A percentile compares a stretch with the other conserved stretches of the same genome.
These are phyloP conservation scores for Phrixothrix hirtus DNA, from an alignment of 2,888 invertebrate genomes.

Conservation along the genomic window DNA sequence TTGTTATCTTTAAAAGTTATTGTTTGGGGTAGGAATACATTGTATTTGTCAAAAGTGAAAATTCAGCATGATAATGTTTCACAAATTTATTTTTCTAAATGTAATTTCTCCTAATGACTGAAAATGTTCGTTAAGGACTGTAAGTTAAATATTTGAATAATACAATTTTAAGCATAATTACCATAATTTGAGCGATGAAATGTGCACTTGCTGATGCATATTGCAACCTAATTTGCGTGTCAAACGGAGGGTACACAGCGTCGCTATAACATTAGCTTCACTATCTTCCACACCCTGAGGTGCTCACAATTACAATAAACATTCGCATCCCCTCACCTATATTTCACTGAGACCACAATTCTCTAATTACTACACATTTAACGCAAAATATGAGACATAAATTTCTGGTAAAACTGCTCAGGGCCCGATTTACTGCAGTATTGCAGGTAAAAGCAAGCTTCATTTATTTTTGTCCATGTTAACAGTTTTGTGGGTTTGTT, in stretches of 20 bases:
- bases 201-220: too few species aligned
- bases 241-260: slow-evolving; percentile 16
- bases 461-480: slow-evolving; percentile 24
- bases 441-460: slow-evolving; percentile 27
- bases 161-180: too few species aligned
- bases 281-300: slow-evolving; percentile 41
- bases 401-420: slow-evolving; percentile 55
- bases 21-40: too few species aligned
- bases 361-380: slow-evolving; percentile 58
- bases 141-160: too few species aligned
- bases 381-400: slow-evolving; percentile 57
- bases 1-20: too few species aligned
- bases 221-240: slow-evolving; percentile 21
- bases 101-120: too few species aligned
- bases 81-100: too few species aligned
- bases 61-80: too few species aligned
- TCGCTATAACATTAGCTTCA: slow-evolving; percentile 25
- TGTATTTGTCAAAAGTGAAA: too few species aligned
- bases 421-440: slow-evolving; percentile 46
- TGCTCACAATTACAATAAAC: slow-evolving; percentile 47
- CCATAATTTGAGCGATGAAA: too few species aligned
- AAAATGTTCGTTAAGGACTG: too few species aligned
- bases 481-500: slow-evolving; percentile 20
- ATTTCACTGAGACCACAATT: slow-evolving; percentile 56
- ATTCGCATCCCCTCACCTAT: slow-evolving; percentile 49